Percentiles rank a stretch among this genome's conserved stretches.
Conservation (phyloP, 2,797 vertebrate species). For the Adelosebastes latens region DNA sequence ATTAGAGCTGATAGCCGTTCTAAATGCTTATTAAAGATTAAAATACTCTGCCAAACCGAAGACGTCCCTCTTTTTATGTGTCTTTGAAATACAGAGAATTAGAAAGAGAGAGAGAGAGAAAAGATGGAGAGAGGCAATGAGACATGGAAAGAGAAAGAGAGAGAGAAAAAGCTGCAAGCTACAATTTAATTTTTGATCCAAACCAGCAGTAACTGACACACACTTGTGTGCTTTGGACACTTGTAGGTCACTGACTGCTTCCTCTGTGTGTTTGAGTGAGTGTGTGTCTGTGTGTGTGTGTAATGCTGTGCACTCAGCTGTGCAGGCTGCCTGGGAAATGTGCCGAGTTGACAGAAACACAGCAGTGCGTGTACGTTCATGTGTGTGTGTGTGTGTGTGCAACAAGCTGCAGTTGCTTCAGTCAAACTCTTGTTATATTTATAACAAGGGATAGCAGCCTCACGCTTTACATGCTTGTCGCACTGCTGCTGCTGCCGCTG, state of each 20-base stretch:
- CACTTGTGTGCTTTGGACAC: slow-evolving; percentile 75
- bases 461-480: slow-evolving; percentile 46
- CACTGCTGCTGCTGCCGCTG: slow-evolving; percentile 48
- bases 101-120: slow-evolving; percentile 12
- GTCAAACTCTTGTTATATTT: slow-evolving; percentile 75
- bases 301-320: slow-evolving; percentile 74
- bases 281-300: slow-evolving; percentile 23
- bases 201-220: slow-evolving; percentile 71
- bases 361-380: slow-evolving; percentile 6
- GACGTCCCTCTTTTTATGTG: slow-evolving; percentile 34
- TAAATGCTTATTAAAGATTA: slow-evolving; percentile 78
- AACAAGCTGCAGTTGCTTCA: slow-evolving; percentile 73
- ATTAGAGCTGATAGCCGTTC: slow-evolving; percentile 66
- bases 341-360: slow-evolving; percentile 84
- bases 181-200: slow-evolving; percentile 71
- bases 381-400: slow-evolving; percentile 27
- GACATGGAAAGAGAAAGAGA: neutral
- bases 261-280: slow-evolving; percentile 22
- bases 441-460: slow-evolving; percentile 56
- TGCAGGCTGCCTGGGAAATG: slow-evolving; percentile 79
- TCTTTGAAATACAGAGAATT: slow-evolving; percentile 47
- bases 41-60: slow-evolving; percentile 58
- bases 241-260: slow-evolving; percentile 77
- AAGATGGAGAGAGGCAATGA: neutral
- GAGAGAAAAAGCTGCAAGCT: slow-evolving; percentile 53